Conservation (phyloP, 1,140 invertebrate genomes). For the Macrosteles quadrilineatus region DNA sequence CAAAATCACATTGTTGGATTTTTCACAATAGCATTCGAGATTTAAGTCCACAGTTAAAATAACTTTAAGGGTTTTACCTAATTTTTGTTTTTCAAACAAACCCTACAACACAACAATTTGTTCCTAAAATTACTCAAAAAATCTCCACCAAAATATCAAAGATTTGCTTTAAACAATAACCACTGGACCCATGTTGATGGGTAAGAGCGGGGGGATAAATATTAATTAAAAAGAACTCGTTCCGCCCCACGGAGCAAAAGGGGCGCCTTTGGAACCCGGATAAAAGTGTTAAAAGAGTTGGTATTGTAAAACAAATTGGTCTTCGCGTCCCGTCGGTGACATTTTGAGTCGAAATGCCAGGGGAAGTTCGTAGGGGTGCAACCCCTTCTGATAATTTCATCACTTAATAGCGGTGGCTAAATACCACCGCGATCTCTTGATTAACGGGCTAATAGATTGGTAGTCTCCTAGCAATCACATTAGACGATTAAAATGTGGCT, state of each 20-base stretch:
- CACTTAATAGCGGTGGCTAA: constrained; percentile 22
- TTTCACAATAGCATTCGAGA: too few relatives aligned
- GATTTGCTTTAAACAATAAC: too few relatives aligned
- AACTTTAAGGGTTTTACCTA: too few relatives aligned
- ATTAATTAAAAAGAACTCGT: constrained; percentile 15
- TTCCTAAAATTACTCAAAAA: too few relatives aligned
- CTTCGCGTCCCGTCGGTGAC: neutral
- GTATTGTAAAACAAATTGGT: constrained; percentile 24
- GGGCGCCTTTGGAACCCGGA: neutral
- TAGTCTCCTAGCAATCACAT: neutral
- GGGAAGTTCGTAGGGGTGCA: neutral
- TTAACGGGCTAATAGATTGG: constrained; percentile 19
- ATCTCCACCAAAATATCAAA: too few relatives aligned
- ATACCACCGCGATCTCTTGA: constrained; percentile 15
- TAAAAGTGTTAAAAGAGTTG: constrained; percentile 22
- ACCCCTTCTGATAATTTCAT: constrained; percentile 18
- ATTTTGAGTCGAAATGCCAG: constrained; percentile 17
- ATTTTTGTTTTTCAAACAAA: too few relatives aligned
- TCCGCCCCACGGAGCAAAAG: neutral
- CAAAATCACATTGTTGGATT: too few relatives aligned
- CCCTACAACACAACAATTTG: too few relatives aligned
- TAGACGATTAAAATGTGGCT: too few relatives aligned
- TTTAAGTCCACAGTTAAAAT: too few relatives aligned
- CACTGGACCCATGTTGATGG: too few relatives aligned
- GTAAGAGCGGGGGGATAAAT: too few relatives aligned